A percentile compares a stretch with the other conserved stretches of the same genome.
Evolutionary conservation across 1,140 invertebrate genomes (phyloP).

Genomic region (Lysiphlebus fabarum): DNA sequence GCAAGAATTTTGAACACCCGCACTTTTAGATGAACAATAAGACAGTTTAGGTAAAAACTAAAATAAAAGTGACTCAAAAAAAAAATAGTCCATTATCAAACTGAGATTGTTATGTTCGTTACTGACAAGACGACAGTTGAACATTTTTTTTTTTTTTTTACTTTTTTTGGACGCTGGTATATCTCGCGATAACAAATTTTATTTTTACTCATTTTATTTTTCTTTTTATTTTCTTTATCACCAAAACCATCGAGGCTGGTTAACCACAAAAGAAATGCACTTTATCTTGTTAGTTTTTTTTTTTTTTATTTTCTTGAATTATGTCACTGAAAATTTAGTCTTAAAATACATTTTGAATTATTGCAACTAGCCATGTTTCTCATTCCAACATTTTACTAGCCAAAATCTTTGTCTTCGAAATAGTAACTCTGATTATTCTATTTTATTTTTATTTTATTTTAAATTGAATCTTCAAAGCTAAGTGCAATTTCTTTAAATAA

Average conservation of each 20-base stretch:
- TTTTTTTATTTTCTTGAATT: not conserved
- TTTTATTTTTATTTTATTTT: no score
- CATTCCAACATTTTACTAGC: no score
- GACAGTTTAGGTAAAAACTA: not conserved
- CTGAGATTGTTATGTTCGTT: conserved; percentile 19
- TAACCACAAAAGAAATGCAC: conserved; percentile 14
- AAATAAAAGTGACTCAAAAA: conserved; percentile 9
- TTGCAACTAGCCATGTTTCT: no score
- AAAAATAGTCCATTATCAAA: conserved; percentile 22
- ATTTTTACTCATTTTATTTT: no score
- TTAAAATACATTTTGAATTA: no score
- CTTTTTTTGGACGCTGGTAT: conserved; percentile 5
- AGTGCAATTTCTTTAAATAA: no score
- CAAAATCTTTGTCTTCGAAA: no score
- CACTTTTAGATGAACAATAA: no score
- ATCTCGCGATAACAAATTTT: conserved; percentile 5
- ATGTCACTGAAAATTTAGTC: no score
- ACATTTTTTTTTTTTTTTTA: conserved; percentile 2
- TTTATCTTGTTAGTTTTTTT: conserved; percentile 7
- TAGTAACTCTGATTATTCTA: no score
- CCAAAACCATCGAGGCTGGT: conserved; percentile 6
- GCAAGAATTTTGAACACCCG: conserved; percentile 10
- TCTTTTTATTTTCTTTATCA: not conserved
- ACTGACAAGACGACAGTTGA: not conserved
- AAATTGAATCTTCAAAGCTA: no score